Conservation (phyloP, 53 echinoderm and acorn worm species). For the Stichopus horrens region DNA sequence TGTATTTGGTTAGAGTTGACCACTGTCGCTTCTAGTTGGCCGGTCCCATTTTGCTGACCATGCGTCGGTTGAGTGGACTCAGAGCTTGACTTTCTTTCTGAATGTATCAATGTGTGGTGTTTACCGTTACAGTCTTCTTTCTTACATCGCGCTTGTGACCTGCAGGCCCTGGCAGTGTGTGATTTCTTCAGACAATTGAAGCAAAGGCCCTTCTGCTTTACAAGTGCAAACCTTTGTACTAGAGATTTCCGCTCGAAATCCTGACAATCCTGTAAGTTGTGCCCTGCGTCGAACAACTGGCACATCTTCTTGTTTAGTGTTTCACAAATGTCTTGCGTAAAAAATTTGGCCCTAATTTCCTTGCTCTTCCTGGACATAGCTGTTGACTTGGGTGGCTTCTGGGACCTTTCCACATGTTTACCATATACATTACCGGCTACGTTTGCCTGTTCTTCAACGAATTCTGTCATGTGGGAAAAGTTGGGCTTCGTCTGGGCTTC, state of each 20-base stretch:
- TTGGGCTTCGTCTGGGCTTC: slow-evolving; percentile 52
- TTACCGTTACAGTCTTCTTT: slow-evolving; percentile 60
- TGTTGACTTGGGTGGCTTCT: slow-evolving; percentile 19
- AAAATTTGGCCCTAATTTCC: slow-evolving; percentile 2
- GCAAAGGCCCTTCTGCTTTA: slow-evolving; percentile 53
- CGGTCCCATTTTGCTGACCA: slow-evolving; percentile 56
- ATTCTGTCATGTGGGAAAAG: slow-evolving; percentile 64
- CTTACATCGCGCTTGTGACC: slow-evolving; percentile 32
- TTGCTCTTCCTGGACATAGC: background rate
- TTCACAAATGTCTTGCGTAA: background rate
- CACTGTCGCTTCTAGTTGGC: slow-evolving; percentile 10
- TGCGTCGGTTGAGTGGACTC: slow-evolving; percentile 23
- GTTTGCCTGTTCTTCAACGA: slow-evolving; percentile 26
- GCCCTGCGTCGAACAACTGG: slow-evolving; percentile 50
- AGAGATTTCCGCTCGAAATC: slow-evolving; percentile 54
- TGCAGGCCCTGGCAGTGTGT: slow-evolving; percentile 61
- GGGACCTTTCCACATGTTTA: slow-evolving; percentile 39
- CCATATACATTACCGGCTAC: slow-evolving; percentile 52
- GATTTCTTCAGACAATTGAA: slow-evolving; percentile 61
- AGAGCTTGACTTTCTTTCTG: background rate
- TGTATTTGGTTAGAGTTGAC: background rate
- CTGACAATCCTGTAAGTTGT: slow-evolving; percentile 47
- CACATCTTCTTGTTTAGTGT: slow-evolving; percentile 28
- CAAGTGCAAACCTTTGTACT: slow-evolving; percentile 46
- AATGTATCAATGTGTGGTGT: slow-evolving; percentile 66